phyloP scores from a whole-genome alignment of 2,797 vertebrate genomes.

The Sebastes cheni region DNA sequence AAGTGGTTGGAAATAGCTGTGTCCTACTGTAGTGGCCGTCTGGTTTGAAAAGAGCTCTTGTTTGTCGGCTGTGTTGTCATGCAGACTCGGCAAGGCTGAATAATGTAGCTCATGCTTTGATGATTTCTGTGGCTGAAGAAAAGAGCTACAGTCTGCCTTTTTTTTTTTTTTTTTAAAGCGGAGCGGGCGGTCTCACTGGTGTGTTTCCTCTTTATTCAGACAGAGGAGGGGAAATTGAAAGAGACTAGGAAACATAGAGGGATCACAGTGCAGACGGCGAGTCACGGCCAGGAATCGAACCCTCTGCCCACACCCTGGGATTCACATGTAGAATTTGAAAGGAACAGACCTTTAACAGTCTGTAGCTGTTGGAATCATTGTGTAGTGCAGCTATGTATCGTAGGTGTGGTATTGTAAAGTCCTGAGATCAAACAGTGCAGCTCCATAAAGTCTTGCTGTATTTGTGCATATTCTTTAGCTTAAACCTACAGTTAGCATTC shows the following conservation, averaged over 20 bases:
- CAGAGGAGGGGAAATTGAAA: slow-evolving; percentile 59
- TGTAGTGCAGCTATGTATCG: not conserved
- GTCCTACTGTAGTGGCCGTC: slow-evolving; percentile 69
- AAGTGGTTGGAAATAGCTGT: slow-evolving; percentile 63
- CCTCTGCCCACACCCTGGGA: slow-evolving; percentile 40
- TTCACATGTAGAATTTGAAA: slow-evolving; percentile 36
- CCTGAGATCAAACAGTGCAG: slow-evolving; percentile 22
- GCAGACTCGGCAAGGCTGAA: slow-evolving; percentile 74
- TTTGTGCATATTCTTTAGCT: not conserved
- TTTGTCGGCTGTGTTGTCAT: slow-evolving; percentile 76
- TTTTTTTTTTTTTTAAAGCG: slow-evolving; percentile 26
- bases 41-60: slow-evolving; percentile 74
- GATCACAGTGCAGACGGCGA: slow-evolving; percentile 54
- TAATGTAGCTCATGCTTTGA: slow-evolving; percentile 77
- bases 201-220: slow-evolving; percentile 72
- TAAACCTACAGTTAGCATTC: not conserved
- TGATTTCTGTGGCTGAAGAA: slow-evolving; percentile 74
- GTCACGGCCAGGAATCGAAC: slow-evolving; percentile 51
- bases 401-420: slow-evolving; percentile 35
- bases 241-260: slow-evolving; percentile 54
- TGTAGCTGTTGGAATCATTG: slow-evolving; percentile 9
- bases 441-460: not conserved
- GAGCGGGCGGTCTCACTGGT: slow-evolving; percentile 60
- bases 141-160: slow-evolving; percentile 70
- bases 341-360: slow-evolving; percentile 33